phyloP scores from a whole-genome alignment of 2,113 vertebrate genomes.

The Eptesicus fuscus region DNA sequence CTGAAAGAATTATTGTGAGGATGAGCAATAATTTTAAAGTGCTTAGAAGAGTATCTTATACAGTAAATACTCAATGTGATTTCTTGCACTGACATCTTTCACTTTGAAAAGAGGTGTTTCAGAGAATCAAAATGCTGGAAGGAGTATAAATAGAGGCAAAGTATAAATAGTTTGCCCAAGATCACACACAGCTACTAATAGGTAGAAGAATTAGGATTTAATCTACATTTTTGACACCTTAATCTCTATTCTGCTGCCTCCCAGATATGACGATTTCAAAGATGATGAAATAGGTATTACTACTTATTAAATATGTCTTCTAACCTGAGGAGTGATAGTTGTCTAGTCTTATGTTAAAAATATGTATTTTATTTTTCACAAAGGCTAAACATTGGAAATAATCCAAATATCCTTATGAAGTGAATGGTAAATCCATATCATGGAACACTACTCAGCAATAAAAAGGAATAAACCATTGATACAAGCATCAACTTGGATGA shows the following conservation, averaged over 20 bases:
- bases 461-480: slow-evolving; percentile 7
- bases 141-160: background rate
- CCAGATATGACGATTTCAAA: background rate
- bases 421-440: background rate
- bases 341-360: background rate
- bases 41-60: background rate
- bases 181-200: background rate
- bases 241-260: background rate
- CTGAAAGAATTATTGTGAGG: background rate
- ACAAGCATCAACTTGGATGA: background rate
- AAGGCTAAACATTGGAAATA: background rate
- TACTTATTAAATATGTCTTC: background rate
- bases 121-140: background rate
- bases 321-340: background rate
- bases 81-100: background rate
- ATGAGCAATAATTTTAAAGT: background rate
- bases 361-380: slow-evolving; percentile 17
- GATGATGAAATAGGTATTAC: background rate
- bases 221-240: background rate
- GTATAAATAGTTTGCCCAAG: background rate
- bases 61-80: background rate
- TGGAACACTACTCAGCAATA: background rate
- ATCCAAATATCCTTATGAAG: background rate
- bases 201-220: background rate
- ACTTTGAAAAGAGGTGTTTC: background rate